Evolutionary conservation across 64 coral and sea anemone species (phyloP), one percentile per base, ranked within the genome.

Genomic region (Montipora sp.): DNA sequence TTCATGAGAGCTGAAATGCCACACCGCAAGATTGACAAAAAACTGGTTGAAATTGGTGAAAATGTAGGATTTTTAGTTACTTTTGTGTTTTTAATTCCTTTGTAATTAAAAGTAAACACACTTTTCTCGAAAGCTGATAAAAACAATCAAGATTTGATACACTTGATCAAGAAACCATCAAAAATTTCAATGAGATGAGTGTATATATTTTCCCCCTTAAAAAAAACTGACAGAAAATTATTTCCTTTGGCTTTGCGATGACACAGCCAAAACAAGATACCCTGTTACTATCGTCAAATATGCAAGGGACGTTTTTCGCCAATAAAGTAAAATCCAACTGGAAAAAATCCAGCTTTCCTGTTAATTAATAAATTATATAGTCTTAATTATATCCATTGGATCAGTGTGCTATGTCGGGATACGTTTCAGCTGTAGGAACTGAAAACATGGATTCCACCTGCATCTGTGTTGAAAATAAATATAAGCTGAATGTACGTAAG

Each of bases 361-460:
- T 71, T 85, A 72, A 85, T 85, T 85, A 85, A 85, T 85, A 85
- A 85, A 71, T 85, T 85, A 85, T 85, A 85, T 72, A 72, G 44
- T 85, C 82, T 85, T 85, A 85, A 85, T 85, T 85, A 85, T 61
- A 65, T 85, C 68, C 65, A 48, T 18, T 18, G 60, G 82, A 70
- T 57, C 53, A 57, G 53, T 20, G 65, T 85, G 82, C 66, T 59
- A 85, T 50, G 45, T 85, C 68, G 44, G 82, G 82, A 51, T 47
- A 49, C 65, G 71, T 47, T 85, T 85, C 61, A 85, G 65, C 82
- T 71, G 82, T 85, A 63, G 47, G 65, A 85, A 85, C 49, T 69
- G 82, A 85, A 85, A 85, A 85, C 82, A 85, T 51, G 8, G 5
- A 21, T 71, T 85, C 65, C 82, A 85, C 82, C 82, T 85, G 82